Percentiles rank a stretch among this genome's conserved stretches.
These are phyloP conservation scores for Clinocottus analis DNA, from an alignment of 2,113 vertebrate genomes.

Conservation along the genomic window DNA sequence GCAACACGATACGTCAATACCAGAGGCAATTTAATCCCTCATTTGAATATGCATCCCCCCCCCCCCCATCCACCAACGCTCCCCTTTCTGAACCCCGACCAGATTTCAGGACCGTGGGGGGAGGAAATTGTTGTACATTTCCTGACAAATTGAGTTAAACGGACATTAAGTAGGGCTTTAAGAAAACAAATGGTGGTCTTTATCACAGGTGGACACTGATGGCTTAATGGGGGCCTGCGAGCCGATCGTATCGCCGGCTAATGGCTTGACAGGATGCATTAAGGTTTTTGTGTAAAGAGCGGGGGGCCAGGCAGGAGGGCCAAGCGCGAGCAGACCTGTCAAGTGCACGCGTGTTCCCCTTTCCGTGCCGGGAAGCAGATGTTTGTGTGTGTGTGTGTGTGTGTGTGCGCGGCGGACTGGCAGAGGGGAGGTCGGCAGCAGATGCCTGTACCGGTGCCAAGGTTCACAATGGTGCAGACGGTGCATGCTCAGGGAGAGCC, in stretches of 20 bases:
- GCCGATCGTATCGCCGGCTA: conserved; percentile 97
- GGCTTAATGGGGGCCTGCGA: conserved; percentile 94
- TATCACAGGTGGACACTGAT: conserved; percentile 99
- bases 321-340: conserved; percentile 96
- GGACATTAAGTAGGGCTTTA: conserved; percentile 99
- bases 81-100: conserved; percentile 90
- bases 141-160: conserved; percentile 99
- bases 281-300: conserved; percentile 97
- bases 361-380: conserved; percentile 94
- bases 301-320: conserved; percentile 80
- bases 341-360: conserved; percentile 87
- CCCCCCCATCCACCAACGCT: no score
- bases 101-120: conserved; percentile 91
- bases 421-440: conserved; percentile 92
- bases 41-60: conserved; percentile 90
- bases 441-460: conserved; percentile 98
- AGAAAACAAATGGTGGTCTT: conserved; percentile 99
- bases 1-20: conserved; percentile 73
- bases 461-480: conserved; percentile 96
- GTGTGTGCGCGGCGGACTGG: conserved; percentile 96
- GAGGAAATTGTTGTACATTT: conserved; percentile 99
- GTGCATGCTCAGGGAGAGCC: conserved; percentile 87
- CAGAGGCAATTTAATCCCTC: conserved; percentile 82
- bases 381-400: conserved; percentile 98
- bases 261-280: conserved; percentile 99